Evolutionary conservation across 2,888 invertebrate species (phyloP), one percentile per base, ranked within the genome.

Genomic region (Rhaphigaster nebulosa): DNA sequence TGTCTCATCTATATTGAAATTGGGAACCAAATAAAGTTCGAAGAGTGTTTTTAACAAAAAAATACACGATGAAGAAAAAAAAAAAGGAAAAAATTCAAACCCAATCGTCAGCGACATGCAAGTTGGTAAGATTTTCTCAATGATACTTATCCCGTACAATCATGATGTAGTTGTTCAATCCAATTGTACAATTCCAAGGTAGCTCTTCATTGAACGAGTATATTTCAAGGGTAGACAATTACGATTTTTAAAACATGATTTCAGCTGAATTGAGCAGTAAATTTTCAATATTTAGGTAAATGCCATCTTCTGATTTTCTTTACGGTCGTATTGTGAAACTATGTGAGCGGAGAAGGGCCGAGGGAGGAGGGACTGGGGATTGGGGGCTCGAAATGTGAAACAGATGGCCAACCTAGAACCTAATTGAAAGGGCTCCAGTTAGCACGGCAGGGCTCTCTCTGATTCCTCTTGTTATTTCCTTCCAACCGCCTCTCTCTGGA

Each of bases 301-400:
- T 54, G 5, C 0, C 26, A 29, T 60, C 60, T 13, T 13, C 15
- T 29, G 18, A 13, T 60, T 60, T 60, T n/a, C n/a, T 26, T 1
- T 56, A 1, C n/a, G n/a, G 10, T 12, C 29, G n/a, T 13, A 1
- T n/a, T 12, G n/a, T 60, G 60, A 60, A 60, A 29, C 60, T 60
- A 29, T 12, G 10, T 8, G 60, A 29, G 15, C 13, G 60, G 12
- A n/a, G 1, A 13, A 12, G 10, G n/a, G n/a, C n/a, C 12, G 0
- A 10, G 60, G 60, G 20, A 13, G 29, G 6, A 8, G 38, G 4
- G 15, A 3, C 34, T 0, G 13, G 70, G 70, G 70, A 38, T 76
- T 76, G 70, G 70, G 23, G 38, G 38, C 34, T 10, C 70, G 70
- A 76, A 76, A 76, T 76, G 70, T 76, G 70, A 76, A 76, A 23